Evolutionary conservation across 2,888 invertebrate species (phyloP).

Genomic region (Tholera decimalis): DNA sequence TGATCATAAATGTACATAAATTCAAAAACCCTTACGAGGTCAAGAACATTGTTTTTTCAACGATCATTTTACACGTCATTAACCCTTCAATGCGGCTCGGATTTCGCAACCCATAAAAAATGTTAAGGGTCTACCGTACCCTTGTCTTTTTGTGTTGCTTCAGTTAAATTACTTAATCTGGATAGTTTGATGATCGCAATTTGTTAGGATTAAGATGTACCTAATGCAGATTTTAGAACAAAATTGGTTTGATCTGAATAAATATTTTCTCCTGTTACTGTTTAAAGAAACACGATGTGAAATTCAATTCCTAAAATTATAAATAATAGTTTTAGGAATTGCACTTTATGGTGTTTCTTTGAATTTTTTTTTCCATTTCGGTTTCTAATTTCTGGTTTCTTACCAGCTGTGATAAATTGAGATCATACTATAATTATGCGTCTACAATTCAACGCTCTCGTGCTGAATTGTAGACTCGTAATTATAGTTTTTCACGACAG

Average conservation of each 20-base stretch:
- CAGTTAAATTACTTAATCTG: slow-evolving; percentile 49
- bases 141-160: slow-evolving; percentile 38
- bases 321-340: too few species aligned
- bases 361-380: too few species aligned
- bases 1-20: slow-evolving; percentile 20
- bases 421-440: too few species aligned
- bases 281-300: too few species aligned
- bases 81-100: slow-evolving; percentile 71
- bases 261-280: too few species aligned
- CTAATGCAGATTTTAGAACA: slow-evolving; percentile 14
- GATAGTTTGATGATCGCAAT: slow-evolving; percentile 14
- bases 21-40: slow-evolving; percentile 61
- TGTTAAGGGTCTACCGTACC: slow-evolving; percentile 56
- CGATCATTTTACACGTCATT: slow-evolving; percentile 78
- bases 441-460: too few species aligned
- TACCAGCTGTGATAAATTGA: too few species aligned
- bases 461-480: too few species aligned
- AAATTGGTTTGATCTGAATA: not conserved
- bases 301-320: too few species aligned
- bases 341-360: too few species aligned
- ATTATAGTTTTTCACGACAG: too few species aligned
- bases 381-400: too few species aligned
- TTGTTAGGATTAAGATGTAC: slow-evolving; percentile 29
- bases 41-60: slow-evolving; percentile 70
- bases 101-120: slow-evolving; percentile 76